Evolutionary conservation across 2,113 vertebrate species (phyloP), one percentile per base, ranked within the genome.

Genomic region (Aleadryas rufinucha): DNA sequence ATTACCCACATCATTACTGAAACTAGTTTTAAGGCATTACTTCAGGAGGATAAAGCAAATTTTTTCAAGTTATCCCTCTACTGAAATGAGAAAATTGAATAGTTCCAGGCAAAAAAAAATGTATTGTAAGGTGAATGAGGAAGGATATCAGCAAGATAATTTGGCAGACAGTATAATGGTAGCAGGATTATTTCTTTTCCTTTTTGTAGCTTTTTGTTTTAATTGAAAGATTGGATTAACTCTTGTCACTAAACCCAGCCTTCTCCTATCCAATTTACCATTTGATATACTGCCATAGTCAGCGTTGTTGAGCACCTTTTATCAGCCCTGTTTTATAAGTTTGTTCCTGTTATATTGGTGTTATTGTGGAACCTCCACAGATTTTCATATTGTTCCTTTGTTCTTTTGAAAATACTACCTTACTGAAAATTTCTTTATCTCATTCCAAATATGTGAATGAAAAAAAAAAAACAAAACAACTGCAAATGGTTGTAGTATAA

Each of bases 401-500:
- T 33, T 20, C 18, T 72, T 6, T 49, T 39, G 35, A 68, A 82
- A 69, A 52, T 18, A 15, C 8, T 37, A 68, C 20, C 7, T 45
- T 56, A 61, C 5, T 83, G 13, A 16, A 3, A 7, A 54, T 35
- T 65, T 50, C 18, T 65, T 35, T 33, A 12, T 70, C 49, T 59
- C 30, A 30, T 27, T 81, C 7, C 21, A 63, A 84, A 92, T 70
- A 70, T 11, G 10, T 70, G 79, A 93, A 94, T 93, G 64, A 65
- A 84, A 91, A 33, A 86, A 26, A 82, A 47, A 87, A 44, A 41
- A 41, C 39, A 41, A 41, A 41, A 42, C 50, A 95, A 94, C 94
- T 97, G 89, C 95, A 85, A 97, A 96, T 95, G 70, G 54, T 94
- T 97, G 95, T 64, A 77, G 90, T 96, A 77, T 90, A 97, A 96